phyloP scores from a whole-genome alignment of 2,113 vertebrate species.

The Turnix velox region DNA sequence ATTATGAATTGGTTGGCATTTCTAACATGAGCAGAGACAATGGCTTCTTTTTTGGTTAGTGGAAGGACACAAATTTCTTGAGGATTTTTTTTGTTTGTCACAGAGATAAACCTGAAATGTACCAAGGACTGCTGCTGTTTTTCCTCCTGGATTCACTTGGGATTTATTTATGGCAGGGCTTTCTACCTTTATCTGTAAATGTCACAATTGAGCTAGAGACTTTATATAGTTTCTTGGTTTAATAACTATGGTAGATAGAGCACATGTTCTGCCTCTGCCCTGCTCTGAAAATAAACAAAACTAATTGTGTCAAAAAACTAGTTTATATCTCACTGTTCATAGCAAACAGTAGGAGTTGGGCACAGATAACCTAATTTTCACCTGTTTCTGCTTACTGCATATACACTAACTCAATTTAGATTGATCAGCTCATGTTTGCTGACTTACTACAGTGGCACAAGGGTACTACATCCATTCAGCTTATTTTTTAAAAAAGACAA shows the following conservation, averaged over 20 bases:
- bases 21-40: background rate
- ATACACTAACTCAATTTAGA: slow-evolving; percentile 78
- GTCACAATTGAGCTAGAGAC: background rate
- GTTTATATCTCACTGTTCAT: slow-evolving; percentile 73
- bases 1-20: background rate
- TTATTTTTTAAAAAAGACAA: slow-evolving; percentile 46
- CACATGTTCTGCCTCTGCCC: slow-evolving; percentile 2
- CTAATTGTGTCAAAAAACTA: slow-evolving; percentile 72
- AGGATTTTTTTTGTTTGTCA: background rate
- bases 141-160: slow-evolving; percentile 9
- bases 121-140: background rate
- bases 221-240: slow-evolving; percentile 52
- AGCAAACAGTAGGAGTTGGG: slow-evolving; percentile 71
- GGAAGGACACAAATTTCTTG: background rate
- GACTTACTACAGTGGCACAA: slow-evolving; percentile 66
- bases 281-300: slow-evolving; percentile 65
- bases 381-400: slow-evolving; percentile 77
- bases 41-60: background rate
- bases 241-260: slow-evolving; percentile 49
- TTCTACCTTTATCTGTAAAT: slow-evolving; percentile 43
- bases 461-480: slow-evolving; percentile 64
- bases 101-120: slow-evolving; percentile 5
- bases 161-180: slow-evolving; percentile 24
- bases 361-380: slow-evolving; percentile 80
- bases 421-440: slow-evolving; percentile 74